phyloP scores from a whole-genome alignment of 2,797 vertebrate genomes.

The Anolis apletophallus region DNA sequence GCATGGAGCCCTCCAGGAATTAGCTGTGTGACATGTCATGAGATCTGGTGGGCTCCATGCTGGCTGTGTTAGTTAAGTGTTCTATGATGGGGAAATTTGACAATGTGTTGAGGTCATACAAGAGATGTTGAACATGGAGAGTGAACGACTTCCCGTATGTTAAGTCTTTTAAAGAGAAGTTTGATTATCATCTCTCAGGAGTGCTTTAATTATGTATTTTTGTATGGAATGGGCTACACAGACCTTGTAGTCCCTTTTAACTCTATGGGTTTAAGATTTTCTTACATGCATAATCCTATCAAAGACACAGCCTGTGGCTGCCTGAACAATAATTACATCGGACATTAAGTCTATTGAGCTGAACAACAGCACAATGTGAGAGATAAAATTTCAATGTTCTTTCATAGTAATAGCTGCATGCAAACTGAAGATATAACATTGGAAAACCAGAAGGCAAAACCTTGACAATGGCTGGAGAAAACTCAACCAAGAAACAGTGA shows the following conservation, averaged over 20 bases:
- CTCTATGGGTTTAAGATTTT: conserved; percentile 2
- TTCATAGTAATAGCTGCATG: background rate
- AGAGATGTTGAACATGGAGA: background rate
- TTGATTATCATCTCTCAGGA: too few species aligned
- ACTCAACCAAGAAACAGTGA: background rate
- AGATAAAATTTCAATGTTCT: background rate
- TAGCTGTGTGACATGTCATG: too few species aligned
- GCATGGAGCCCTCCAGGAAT: too few species aligned
- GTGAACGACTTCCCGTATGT: background rate
- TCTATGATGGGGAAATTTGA: too few species aligned
- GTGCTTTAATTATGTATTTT: too few species aligned
- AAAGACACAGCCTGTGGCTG: conserved; percentile 39
- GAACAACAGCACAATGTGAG: background rate
- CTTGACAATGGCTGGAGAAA: conserved; percentile 31
- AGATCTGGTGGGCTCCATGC: too few species aligned
- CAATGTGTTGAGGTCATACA: too few species aligned
- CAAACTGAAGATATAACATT: background rate
- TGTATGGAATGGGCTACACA: too few species aligned
- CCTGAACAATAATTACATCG: conserved; percentile 3
- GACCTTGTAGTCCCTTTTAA: too few species aligned
- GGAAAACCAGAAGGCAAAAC: conserved; percentile 20
- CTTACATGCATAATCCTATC: conserved; percentile 31
- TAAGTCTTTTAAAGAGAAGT: background rate
- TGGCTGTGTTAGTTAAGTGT: too few species aligned
- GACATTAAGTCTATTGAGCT: background rate